Conservation (phyloP, 2,113 vertebrate species). For the Centropus unirufus region DNA sequence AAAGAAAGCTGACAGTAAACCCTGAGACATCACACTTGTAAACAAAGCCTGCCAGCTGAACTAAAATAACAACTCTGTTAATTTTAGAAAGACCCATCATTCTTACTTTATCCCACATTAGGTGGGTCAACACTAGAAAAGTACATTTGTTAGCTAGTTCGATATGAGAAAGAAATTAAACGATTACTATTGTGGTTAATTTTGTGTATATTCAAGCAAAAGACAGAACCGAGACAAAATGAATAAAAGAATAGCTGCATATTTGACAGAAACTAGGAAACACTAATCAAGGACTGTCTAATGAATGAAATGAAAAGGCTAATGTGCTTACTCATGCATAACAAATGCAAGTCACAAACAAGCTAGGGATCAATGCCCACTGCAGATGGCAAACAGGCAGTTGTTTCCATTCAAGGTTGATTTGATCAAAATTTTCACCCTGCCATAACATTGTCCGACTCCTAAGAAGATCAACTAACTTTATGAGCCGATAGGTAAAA, state of each 20-base stretch:
- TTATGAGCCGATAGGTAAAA: neutral
- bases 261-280: conserved; percentile 70
- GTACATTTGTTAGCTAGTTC: conserved; percentile 59
- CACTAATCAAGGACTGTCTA: conserved; percentile 75
- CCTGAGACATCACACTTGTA: conserved; percentile 20
- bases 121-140: conserved; percentile 32
- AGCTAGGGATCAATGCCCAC: conserved; percentile 68
- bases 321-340: conserved; percentile 71
- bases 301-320: conserved; percentile 78
- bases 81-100: conserved; percentile 36
- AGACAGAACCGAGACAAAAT: conserved; percentile 32
- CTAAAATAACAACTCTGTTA: conserved; percentile 46
- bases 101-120: conserved; percentile 32
- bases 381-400: conserved; percentile 71
- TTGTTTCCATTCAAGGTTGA: conserved; percentile 41
- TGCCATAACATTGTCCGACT: conserved; percentile 21
- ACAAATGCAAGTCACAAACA: conserved; percentile 67
- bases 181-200: conserved; percentile 45
- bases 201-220: conserved; percentile 25
- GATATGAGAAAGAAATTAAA: conserved; percentile 32
- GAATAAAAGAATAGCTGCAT: conserved; percentile 57
- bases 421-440: conserved; percentile 24
- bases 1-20: conserved; percentile 40
- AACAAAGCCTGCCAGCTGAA: conserved; percentile 23
- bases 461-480: conserved; percentile 16